A percentile compares a stretch with the other conserved stretches of the same genome.
phyloP scores from a whole-genome alignment of 2,113 vertebrate genomes.

The Macrotis lagotis region DNA sequence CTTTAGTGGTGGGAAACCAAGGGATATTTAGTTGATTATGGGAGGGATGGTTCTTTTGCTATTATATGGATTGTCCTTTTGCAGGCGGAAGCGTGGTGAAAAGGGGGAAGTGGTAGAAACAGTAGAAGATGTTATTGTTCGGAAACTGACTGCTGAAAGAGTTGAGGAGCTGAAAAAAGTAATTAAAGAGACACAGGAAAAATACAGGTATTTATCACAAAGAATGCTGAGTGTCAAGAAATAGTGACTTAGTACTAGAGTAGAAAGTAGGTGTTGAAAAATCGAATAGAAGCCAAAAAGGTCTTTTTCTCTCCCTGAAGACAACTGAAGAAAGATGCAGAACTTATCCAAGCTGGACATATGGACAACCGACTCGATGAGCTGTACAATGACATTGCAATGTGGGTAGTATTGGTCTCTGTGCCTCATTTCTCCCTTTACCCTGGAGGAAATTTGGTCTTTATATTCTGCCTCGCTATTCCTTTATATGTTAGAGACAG shows the following conservation, averaged over 20 bases:
- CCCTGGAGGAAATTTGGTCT: conserved; percentile 20
- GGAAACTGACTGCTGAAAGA: conserved; percentile 94
- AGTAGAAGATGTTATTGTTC: conserved; percentile 98
- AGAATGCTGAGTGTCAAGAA: not conserved
- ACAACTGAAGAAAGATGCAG: conserved; percentile 96
- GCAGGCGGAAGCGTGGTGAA: conserved; percentile 96
- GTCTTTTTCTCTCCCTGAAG: conserved; percentile 82
- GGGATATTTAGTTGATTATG: conserved; percentile 15
- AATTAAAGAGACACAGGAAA: conserved; percentile 97
- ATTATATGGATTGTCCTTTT: conserved; percentile 1
- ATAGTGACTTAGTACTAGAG: conserved; percentile 13
- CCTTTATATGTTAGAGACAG: conserved; percentile 48
- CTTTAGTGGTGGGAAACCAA: conserved; percentile 27
- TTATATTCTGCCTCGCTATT: conserved; percentile 12
- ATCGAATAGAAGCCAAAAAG: conserved; percentile 12
- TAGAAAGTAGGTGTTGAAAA: conserved; percentile 34
- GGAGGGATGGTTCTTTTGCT: conserved; percentile 33
- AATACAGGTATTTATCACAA: conserved; percentile 89
- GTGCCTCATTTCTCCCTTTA: not conserved
- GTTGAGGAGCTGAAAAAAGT: conserved; percentile 98
- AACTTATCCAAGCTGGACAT: conserved; percentile 95
- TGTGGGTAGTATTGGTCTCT: conserved; percentile 85
- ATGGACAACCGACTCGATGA: conserved; percentile 97
- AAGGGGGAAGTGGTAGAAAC: conserved; percentile 99
- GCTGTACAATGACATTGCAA: conserved; percentile 92